Conservation (phyloP, 2,113 vertebrate species). For the Halichoeres trimaculatus region DNA sequence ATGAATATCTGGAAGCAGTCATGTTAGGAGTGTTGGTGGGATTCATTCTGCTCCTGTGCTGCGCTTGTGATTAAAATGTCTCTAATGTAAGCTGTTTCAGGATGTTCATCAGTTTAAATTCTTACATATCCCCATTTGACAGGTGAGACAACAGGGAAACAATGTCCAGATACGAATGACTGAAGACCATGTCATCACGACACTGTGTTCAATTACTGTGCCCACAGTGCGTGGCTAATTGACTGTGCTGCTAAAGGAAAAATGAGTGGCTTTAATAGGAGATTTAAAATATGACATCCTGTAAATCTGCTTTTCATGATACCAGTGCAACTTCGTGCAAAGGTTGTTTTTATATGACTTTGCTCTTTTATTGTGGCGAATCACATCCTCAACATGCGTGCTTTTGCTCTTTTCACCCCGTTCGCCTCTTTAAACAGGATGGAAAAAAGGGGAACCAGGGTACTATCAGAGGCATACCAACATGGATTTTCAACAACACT, state of each 20-base stretch:
- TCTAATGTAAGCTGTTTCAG: conserved; percentile 31
- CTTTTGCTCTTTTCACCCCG: conserved; percentile 5
- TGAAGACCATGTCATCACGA: conserved; percentile 37
- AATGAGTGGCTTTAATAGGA: conserved; percentile 16
- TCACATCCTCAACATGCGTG: neutral
- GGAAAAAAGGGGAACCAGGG: conserved; percentile 14
- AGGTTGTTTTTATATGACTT: neutral
- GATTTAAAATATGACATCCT: conserved; percentile 8
- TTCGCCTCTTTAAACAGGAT: conserved; percentile 17
- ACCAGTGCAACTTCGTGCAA: neutral
- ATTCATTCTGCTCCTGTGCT: conserved; percentile 5
- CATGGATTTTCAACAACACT: conserved; percentile 45
- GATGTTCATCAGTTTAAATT: conserved; percentile 34
- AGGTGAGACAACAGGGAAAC: conserved; percentile 57
- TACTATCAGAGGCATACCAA: conserved; percentile 34
- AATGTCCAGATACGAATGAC: conserved; percentile 55
- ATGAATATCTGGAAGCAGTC: conserved; percentile 15
- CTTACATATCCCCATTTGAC: conserved; percentile 10
- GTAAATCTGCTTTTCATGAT: conserved; percentile 18
- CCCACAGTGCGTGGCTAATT: conserved; percentile 60
- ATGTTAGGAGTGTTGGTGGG: conserved; percentile 1
- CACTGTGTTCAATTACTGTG: conserved; percentile 61
- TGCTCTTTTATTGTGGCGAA: conserved; percentile 1
- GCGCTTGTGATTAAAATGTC: conserved; percentile 9
- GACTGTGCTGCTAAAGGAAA: conserved; percentile 42